phyloP scores from a whole-genome alignment of 2,888 invertebrate genomes.

The Protophormia terraenovae region DNA sequence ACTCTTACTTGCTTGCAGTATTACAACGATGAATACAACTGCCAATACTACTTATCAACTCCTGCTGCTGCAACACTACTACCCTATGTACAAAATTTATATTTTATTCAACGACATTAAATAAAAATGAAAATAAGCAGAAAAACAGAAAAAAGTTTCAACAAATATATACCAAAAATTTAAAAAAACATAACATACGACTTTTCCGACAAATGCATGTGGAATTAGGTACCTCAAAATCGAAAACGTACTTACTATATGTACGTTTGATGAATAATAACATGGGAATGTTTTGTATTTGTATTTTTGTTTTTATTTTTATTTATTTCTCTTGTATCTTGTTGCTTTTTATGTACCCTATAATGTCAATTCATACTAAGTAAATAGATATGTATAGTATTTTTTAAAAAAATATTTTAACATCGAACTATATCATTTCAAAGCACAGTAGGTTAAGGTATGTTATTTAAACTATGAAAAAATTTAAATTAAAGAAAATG shows the following conservation, averaged over 20 bases:
- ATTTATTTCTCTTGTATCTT: not conserved
- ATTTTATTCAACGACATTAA: slow-evolving; percentile 21
- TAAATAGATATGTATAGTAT: not conserved
- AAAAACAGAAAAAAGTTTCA: not conserved
- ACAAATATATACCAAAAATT: slow-evolving; percentile 7
- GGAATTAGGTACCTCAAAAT: slow-evolving; percentile 42
- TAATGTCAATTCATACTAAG: not conserved
- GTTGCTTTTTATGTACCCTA: not conserved
- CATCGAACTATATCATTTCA: not conserved
- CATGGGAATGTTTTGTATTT: slow-evolving; percentile 3
- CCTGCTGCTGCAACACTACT: not conserved
- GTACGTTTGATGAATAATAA: slow-evolving; percentile 55
- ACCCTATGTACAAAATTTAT: not conserved
- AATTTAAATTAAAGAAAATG: too few relatives aligned
- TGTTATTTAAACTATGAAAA: too few relatives aligned
- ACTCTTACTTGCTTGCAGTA: not conserved
- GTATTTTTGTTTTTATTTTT: slow-evolving; percentile 3
- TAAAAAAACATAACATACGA: slow-evolving; percentile 17
- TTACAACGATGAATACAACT: not conserved
- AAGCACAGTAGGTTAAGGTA: too few relatives aligned
- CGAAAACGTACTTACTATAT: slow-evolving; percentile 9
- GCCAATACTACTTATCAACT: not conserved
- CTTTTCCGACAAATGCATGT: slow-evolving; percentile 41
- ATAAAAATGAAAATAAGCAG: not conserved
- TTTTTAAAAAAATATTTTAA: not conserved